Base-by-base conservation (phyloP, 1,140 invertebrate genomes). In the Rhopalosiphum maidis region DNA sequence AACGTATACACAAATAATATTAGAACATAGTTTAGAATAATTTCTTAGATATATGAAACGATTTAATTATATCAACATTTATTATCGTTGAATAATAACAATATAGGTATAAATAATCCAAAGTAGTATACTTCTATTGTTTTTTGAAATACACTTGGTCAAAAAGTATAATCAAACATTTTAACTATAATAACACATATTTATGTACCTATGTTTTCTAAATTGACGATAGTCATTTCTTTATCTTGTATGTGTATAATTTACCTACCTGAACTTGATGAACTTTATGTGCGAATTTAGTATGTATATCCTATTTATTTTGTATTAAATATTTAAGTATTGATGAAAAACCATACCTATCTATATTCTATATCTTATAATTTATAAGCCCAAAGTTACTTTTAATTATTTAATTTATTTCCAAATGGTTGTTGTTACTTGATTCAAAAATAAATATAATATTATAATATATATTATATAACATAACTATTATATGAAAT, bases 1-100 rank as follows among this genome's bases (percentile, higher is more conserved):
- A 90, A 90, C 25, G 15, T 43, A 43, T 90, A 90, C 6, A 37
- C 9, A 22, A 89, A 89, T 89, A 37, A 43, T 68, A n/a, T 68
- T 90, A 68, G 15, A 37, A 60, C 43, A n/a, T 90, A 90, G 89
- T 90, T 90, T 90, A 90, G 89, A 55, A 51, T n/a, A 77, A 46
- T 30, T 30, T 25, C 21, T 35, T 90, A 90, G 41, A 18, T 90
- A 68, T 25, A 41, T 37, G 35, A 25, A 37, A 55, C 23, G 23
- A 51, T 90, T 43, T 41, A 35, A 35, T 43, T n/a, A 43, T n/a
- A 90, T 68, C 30, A 8, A n/a, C 25, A 2, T 41, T 90, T 68
- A 37, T 41, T 7, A 11, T 21, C 15, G 89, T 90, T 68, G 54
- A 18, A 68, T 90, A 60, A 90, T 90, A 41, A 15, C 25, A 68